These are phyloP conservation scores for Ctenosaura bakeri DNA, from an alignment of 2,797 vertebrate species.

Conservation along the genomic window DNA sequence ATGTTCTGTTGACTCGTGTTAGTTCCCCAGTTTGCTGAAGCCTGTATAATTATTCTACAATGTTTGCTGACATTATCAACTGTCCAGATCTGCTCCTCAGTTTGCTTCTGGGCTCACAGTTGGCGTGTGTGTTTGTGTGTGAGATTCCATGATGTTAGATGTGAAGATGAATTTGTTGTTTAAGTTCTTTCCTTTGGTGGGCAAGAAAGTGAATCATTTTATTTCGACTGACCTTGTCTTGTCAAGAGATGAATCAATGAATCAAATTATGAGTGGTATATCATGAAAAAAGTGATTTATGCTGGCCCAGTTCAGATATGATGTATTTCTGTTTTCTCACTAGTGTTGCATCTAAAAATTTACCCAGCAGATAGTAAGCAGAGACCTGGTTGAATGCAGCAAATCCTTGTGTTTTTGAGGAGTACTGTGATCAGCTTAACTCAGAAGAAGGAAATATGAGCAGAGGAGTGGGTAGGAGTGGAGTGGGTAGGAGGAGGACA, in stretches of 20 bases:
- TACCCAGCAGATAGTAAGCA: constrained; percentile 71
- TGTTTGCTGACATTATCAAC: constrained; percentile 60
- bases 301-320: constrained; percentile 77
- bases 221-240: constrained; percentile 81
- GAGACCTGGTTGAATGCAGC: constrained; percentile 50
- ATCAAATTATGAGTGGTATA: constrained; percentile 81
- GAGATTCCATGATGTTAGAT: constrained; percentile 79
- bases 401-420: constrained; percentile 57
- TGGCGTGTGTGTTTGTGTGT: constrained; percentile 53
- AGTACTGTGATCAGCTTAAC: background rate
- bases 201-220: constrained; percentile 79
- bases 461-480: background rate
- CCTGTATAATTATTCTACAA: constrained; percentile 35
- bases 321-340: constrained; percentile 78
- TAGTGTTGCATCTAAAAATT: constrained; percentile 76
- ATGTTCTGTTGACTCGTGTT: background rate
- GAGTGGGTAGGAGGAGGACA: too few relatives aligned
- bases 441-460: background rate
- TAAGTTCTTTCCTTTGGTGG: constrained; percentile 75
- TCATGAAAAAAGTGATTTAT: constrained; percentile 83
- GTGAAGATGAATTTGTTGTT: constrained; percentile 82
- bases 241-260: constrained; percentile 80
- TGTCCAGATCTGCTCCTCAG: constrained; percentile 57
- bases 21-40: constrained; percentile 34
- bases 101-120: constrained; percentile 63